phyloP scores from a whole-genome alignment of 1,140 invertebrate genomes.

The Caenorhabditis tropicalis region DNA sequence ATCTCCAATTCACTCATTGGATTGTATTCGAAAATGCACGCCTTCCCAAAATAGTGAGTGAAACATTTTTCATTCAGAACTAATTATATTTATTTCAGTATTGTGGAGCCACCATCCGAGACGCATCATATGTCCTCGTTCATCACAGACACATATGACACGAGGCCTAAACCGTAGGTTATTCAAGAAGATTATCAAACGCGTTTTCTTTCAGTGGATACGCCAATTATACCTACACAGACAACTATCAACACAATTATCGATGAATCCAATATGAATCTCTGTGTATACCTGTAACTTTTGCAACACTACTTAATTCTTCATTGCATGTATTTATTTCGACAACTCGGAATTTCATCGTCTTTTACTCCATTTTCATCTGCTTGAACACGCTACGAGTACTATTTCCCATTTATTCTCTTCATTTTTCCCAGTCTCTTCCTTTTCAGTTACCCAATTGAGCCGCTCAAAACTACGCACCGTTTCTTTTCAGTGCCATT shows the following conservation, averaged over 20 bases:
- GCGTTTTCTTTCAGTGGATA: conserved; percentile 47
- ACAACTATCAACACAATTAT: conserved; percentile 50
- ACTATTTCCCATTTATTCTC: not conserved
- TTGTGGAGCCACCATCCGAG: conserved; percentile 54
- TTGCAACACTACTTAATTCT: conserved; percentile 8
- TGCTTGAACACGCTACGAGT: not conserved
- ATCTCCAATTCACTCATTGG: conserved; percentile 49
- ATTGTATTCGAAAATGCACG: conserved; percentile 57
- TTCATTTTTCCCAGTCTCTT: not conserved
- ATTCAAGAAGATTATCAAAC: too few relatives aligned
- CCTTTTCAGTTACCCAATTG: not conserved
- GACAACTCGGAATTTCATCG: not conserved
- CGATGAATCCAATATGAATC: not conserved
- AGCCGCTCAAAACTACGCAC: conserved; percentile 6
- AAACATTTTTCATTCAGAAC: not conserved
- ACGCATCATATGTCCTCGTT: conserved; percentile 57
- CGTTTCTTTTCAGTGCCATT: conserved; percentile 5
- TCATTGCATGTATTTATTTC: not conserved
- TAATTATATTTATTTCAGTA: conserved; percentile 42
- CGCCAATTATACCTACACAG: conserved; percentile 53
- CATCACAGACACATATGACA: conserved; percentile 60
- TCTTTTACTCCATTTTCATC: not conserved
- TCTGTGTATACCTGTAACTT: not conserved
- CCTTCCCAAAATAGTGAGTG: conserved; percentile 60
- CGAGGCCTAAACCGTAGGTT: conserved; percentile 45